Conservation (phyloP, 1,140 invertebrate genomes). For the Rhopalosiphum maidis region DNA sequence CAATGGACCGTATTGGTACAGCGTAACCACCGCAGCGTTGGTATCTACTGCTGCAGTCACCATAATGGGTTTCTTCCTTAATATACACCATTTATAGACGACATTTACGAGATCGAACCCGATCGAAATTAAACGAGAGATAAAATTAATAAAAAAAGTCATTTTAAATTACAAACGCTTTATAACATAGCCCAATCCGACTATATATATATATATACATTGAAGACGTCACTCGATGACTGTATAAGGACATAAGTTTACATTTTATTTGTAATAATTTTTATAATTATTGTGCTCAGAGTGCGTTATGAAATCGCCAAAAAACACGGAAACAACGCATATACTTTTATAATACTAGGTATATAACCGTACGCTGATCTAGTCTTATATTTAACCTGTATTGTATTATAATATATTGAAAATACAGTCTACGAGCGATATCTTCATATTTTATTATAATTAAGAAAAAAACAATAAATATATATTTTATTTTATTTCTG, state of each 20-base stretch:
- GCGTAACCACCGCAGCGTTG: neutral
- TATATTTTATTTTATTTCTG: constrained; percentile 30
- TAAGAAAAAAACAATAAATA: neutral
- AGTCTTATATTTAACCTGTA: neutral
- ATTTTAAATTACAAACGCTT: constrained; percentile 28
- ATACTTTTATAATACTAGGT: neutral
- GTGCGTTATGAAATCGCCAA: neutral
- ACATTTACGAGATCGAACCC: neutral
- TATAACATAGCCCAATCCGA: constrained; percentile 2
- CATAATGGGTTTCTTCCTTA: constrained; percentile 16
- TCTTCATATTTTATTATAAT: neutral
- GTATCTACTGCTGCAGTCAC: neutral
- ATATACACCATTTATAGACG: neutral
- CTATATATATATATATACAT: neutral
- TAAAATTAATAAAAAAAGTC: neutral
- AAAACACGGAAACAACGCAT: neutral
- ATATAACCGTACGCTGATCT: neutral
- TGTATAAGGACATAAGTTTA: neutral
- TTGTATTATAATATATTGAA: neutral
- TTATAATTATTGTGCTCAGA: neutral
- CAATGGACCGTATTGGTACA: neutral
- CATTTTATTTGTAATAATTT: neutral
- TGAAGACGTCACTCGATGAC: neutral
- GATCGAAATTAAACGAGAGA: neutral
- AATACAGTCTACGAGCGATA: neutral